A percentile compares a stretch with the other conserved stretches of the same genome.
phyloP scores from a whole-genome alignment of 2,797 vertebrate species.

The Lepus oiostolus region DNA sequence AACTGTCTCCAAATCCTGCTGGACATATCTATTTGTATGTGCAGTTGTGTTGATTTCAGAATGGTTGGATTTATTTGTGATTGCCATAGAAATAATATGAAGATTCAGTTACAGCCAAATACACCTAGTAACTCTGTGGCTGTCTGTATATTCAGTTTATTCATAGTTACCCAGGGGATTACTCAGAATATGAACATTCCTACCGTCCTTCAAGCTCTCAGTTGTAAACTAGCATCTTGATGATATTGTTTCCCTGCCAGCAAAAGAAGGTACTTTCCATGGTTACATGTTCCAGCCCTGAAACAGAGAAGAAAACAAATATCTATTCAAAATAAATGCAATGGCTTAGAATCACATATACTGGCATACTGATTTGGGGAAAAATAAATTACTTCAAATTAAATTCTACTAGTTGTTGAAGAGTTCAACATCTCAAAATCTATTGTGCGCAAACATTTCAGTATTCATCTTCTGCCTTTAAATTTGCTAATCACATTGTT shows the following conservation, averaged over 20 bases:
- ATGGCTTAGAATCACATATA: background rate
- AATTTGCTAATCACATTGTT: constrained; percentile 16
- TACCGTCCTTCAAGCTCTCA: constrained; percentile 64
- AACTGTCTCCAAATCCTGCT: background rate
- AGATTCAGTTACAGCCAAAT: constrained; percentile 77
- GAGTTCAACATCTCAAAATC: background rate
- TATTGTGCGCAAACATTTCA: background rate
- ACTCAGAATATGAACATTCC: constrained; percentile 68
- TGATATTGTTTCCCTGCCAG: constrained; percentile 71
- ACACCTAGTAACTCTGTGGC: constrained; percentile 71
- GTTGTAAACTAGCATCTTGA: constrained; percentile 72
- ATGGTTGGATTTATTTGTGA: constrained; percentile 69
- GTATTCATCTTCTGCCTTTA: constrained; percentile 1
- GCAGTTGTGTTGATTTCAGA: constrained; percentile 68
- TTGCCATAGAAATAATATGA: constrained; percentile 47
- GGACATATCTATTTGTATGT: constrained; percentile 48
- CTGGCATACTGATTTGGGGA: background rate
- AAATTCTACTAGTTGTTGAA: background rate
- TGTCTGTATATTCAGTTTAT: constrained; percentile 70
- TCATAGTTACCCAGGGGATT: constrained; percentile 72
- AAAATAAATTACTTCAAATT: background rate
- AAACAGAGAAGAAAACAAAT: background rate
- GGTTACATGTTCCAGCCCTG: background rate
- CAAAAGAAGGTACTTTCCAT: constrained; percentile 33
- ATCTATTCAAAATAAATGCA: background rate